These are phyloP conservation scores for Montifringilla adamsi DNA, from an alignment of 2,113 vertebrate genomes.

Conservation along the genomic window DNA sequence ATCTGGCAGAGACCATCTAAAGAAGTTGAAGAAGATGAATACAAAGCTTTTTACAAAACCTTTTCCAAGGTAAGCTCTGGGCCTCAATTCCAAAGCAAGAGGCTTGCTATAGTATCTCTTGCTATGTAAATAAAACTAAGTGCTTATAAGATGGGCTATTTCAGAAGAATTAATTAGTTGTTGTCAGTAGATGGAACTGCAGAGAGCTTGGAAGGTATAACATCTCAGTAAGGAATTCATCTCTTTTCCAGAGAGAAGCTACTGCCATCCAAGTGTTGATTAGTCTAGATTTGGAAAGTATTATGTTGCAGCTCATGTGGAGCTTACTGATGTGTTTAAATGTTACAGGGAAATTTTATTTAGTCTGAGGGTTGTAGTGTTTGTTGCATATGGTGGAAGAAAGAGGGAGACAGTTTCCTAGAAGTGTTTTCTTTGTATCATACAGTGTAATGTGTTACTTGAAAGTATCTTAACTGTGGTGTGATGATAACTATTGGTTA, in stretches of 20 bases:
- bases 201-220: neutral
- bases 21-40: slow-evolving; percentile 97
- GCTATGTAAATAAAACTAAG: neutral
- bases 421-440: neutral
- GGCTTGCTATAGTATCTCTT: neutral
- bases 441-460: neutral
- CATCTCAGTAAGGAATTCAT: neutral
- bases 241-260: neutral
- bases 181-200: neutral
- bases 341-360: neutral
- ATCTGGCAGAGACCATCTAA: slow-evolving; percentile 97
- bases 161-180: neutral
- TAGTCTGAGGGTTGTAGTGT: neutral
- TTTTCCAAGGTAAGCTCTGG: slow-evolving; percentile 87
- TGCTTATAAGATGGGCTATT: neutral
- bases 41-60: slow-evolving; percentile 97
- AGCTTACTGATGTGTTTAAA: neutral
- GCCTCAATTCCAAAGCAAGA: neutral
- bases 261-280: neutral
- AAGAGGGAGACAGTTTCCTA: neutral
- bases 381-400: neutral
- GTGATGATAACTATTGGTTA: neutral
- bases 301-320: fast-evolving
- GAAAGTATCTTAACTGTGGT: neutral
- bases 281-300: neutral